Percentiles rank a stretch among this genome's conserved stretches.
Conservation (phyloP, 2,797 vertebrate genomes). For the Telmatherina bonti region DNA sequence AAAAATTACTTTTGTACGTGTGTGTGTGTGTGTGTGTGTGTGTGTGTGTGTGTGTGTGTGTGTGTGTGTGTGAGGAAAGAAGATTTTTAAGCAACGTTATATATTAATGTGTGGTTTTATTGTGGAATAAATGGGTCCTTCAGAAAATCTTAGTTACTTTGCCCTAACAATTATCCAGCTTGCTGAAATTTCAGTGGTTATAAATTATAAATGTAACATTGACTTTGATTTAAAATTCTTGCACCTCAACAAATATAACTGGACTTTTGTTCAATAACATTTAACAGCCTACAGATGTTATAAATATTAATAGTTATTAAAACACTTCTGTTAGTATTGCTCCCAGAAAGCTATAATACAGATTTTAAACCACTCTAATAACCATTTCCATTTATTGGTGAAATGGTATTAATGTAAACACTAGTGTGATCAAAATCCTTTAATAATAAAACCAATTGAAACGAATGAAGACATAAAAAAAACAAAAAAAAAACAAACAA, state of each 20-base stretch:
- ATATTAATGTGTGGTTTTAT: constrained; percentile 6
- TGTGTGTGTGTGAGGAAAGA: too few relatives aligned
- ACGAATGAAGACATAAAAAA: too few relatives aligned
- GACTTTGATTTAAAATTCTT: constrained; percentile 15
- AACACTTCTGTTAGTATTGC: not conserved
- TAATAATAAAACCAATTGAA: too few relatives aligned
- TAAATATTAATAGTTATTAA: not conserved
- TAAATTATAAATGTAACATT: not conserved
- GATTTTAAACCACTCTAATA: too few relatives aligned
- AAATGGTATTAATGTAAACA: constrained; percentile 11
- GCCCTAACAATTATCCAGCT: not conserved
- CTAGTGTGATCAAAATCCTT: too few relatives aligned
- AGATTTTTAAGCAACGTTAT: not conserved
- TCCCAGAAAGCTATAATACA: not conserved
- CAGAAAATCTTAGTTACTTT: constrained; percentile 7
- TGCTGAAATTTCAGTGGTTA: not conserved
- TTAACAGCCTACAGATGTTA: not conserved
- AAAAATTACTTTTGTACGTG: not conserved
- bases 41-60: constrained; percentile 1
- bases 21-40: not conserved
- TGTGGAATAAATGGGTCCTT: not conserved
- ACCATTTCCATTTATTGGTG: constrained; percentile 17
- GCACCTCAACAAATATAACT: not conserved
- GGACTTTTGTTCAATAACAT: constrained; percentile 7
- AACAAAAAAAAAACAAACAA: too few relatives aligned